Conservation (phyloP, 2,797 vertebrate species). For the Amphiprion clarkii region DNA sequence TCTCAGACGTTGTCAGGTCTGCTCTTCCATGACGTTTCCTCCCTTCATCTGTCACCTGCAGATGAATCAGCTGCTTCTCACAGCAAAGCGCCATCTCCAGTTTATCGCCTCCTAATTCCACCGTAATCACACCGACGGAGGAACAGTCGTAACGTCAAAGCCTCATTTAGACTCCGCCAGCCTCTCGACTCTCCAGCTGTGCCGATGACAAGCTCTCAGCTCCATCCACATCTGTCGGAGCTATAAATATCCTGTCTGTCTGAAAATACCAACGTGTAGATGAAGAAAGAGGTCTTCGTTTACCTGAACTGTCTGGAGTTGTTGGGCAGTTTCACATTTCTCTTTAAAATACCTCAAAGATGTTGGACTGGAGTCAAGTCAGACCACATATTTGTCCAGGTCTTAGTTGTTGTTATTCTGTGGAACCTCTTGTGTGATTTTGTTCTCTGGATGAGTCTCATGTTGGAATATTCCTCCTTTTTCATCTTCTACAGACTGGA, state of each 20-base stretch:
- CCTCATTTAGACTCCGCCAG: constrained; percentile 6
- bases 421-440: no score
- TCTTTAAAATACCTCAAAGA: no score
- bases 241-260: constrained; percentile 17
- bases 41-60: not conserved
- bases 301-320: no score
- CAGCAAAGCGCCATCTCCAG: not conserved
- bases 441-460: no score
- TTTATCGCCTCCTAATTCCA: not conserved
- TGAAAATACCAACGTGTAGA: no score
- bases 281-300: no score
- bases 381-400: no score
- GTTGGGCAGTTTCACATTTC: no score
- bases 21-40: not conserved
- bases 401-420: no score
- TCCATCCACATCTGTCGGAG: constrained; percentile 27
- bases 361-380: no score
- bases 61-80: not conserved
- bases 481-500: no score
- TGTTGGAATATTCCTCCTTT: no score
- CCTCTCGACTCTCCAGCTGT: constrained; percentile 30
- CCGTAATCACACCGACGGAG: not conserved
- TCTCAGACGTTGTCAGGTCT: not conserved
- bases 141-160: not conserved
- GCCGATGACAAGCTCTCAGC: not conserved